Evolutionary conservation across 2,888 invertebrate genomes (phyloP).

Genomic region (Cyaniris semiargus): DNA sequence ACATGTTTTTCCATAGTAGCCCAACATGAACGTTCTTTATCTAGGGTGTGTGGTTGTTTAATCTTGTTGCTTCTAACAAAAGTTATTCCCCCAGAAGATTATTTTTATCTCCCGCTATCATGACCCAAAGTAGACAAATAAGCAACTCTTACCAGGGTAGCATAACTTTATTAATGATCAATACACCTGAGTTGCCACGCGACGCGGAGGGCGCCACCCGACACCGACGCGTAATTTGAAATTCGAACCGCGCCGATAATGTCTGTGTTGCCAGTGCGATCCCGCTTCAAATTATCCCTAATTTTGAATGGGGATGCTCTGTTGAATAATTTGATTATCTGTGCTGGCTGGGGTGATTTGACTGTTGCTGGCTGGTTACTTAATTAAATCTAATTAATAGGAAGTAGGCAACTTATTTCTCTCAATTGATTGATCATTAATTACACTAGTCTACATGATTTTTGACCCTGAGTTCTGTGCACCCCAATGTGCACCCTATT

Average conservation of each 20-base stretch:
- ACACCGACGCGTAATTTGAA: conserved; percentile 79
- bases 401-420: neutral
- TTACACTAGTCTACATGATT: no score
- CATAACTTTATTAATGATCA: conserved; percentile 60
- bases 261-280: conserved; percentile 61
- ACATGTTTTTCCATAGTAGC: no score
- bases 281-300: conserved; percentile 61
- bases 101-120: no score
- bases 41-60: no score
- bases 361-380: conserved; percentile 25
- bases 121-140: conserved; percentile 14
- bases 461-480: no score
- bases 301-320: conserved; percentile 56
- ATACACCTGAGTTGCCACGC: conserved; percentile 77
- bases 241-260: conserved; percentile 76
- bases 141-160: conserved; percentile 34
- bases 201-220: conserved; percentile 74
- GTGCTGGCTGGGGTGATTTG: conserved; percentile 33
- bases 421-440: neutral
- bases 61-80: no score
- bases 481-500: no score
- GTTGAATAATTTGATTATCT: conserved; percentile 38
- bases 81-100: no score
- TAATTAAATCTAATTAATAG: conserved; percentile 26
- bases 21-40: no score